A percentile compares a stretch with the other conserved stretches of the same genome.
phyloP scores from a whole-genome alignment of 2,797 vertebrate genomes.

The Artibeus lituratus region DNA sequence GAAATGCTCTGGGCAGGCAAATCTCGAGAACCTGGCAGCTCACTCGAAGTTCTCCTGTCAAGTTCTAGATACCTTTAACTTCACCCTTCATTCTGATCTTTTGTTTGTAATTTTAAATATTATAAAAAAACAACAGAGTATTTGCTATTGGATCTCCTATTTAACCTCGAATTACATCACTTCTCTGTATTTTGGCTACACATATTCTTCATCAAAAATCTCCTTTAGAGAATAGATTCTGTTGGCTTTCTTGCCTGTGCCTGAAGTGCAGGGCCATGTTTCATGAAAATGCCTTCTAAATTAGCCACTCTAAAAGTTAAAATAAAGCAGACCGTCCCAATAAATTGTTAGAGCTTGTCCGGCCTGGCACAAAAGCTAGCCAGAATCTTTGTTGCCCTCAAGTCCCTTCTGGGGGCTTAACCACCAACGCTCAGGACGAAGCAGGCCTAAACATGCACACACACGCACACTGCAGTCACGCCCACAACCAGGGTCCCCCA shows the following conservation, averaged over 20 bases:
- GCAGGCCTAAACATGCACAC: not conserved
- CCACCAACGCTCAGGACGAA: not conserved
- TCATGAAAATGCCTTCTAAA: constrained; percentile 46
- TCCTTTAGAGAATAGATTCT: not conserved
- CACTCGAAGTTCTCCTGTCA: not conserved
- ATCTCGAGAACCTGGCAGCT: not conserved
- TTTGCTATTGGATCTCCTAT: not conserved
- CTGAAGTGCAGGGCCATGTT: not conserved
- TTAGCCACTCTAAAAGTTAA: not conserved
- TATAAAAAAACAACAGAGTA: not conserved
- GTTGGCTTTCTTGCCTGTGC: constrained; percentile 25
- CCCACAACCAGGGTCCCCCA: not conserved
- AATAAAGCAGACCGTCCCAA: not conserved
- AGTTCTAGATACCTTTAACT: not conserved
- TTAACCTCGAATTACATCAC: not conserved
- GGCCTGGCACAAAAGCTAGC: constrained; percentile 37
- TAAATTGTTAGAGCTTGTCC: not conserved
- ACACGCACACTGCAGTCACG: not conserved
- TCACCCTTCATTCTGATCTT: not conserved
- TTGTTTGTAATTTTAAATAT: not conserved
- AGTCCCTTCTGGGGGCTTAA: not conserved
- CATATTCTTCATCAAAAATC: not conserved
- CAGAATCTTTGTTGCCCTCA: constrained; percentile 49
- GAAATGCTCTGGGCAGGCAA: not conserved
- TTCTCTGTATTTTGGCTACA: not conserved